Evolutionary conservation across 35 echinoderm and acorn worm genomes (phyloP).

Genomic region (Diadema setosum): DNA sequence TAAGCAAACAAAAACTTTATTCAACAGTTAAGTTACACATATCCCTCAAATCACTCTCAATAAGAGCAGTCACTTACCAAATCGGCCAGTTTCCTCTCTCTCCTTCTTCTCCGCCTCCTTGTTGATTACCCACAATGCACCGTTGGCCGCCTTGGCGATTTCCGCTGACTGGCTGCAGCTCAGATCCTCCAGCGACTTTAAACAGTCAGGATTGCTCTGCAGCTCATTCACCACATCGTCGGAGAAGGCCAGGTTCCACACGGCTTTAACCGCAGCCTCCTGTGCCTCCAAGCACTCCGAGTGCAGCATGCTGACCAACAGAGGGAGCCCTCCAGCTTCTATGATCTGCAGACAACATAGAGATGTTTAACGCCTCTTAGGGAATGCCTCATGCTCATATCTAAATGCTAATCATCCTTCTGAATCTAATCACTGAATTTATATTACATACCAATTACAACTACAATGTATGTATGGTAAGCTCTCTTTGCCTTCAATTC

Average conservation of each 20-base stretch:
- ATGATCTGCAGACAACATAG: conserved; percentile 50
- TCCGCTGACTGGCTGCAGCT: neutral
- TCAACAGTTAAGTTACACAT: too few species aligned
- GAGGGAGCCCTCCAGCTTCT: conserved; percentile 68
- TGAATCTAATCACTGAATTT: too few species aligned
- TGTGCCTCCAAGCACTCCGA: conserved; percentile 29
- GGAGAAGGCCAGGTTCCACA: conserved; percentile 91
- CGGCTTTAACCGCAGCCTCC: conserved; percentile 69
- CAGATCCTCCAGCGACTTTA: conserved; percentile 42
- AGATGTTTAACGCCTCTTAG: too few species aligned
- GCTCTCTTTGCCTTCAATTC: too few species aligned
- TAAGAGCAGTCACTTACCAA: too few species aligned
- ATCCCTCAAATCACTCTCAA: too few species aligned
- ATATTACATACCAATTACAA: too few species aligned
- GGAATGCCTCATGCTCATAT: too few species aligned
- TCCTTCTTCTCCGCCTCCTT: conserved; percentile 28
- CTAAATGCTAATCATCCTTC: too few species aligned
- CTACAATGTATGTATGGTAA: too few species aligned
- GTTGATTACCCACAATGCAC: conserved; percentile 90
- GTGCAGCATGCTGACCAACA: conserved; percentile 67
- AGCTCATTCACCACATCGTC: conserved; percentile 51
- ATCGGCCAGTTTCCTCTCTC: neutral
- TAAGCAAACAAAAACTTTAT: too few species aligned
- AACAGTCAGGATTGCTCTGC: conserved; percentile 22
- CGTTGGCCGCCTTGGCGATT: conserved; percentile 71